Evolutionary conservation across 1,140 invertebrate species (phyloP).

Genomic region (Atta texana): DNA sequence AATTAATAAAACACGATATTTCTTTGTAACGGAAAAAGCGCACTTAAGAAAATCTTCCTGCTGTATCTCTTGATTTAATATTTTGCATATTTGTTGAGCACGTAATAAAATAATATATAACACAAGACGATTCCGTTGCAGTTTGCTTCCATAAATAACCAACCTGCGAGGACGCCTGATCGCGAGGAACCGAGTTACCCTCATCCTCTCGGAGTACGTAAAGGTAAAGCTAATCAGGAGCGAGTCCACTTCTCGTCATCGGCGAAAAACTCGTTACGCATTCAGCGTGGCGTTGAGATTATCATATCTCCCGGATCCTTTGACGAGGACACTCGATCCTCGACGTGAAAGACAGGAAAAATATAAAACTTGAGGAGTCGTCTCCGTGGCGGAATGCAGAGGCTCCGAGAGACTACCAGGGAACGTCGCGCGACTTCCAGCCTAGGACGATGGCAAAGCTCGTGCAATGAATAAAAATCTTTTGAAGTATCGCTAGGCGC

Average conservation of each 20-base stretch:
- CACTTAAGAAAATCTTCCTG: not conserved
- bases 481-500: constrained; percentile 86
- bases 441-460: constrained; percentile 75
- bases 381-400: constrained; percentile 58
- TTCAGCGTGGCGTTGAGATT: constrained; percentile 83
- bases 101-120: not conserved
- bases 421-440: constrained; percentile 68
- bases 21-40: not conserved
- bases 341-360: constrained; percentile 69
- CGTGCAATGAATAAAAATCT: constrained; percentile 86
- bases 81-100: not conserved
- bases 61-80: not conserved
- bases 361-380: constrained; percentile 79
- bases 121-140: not conserved
- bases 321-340: constrained; percentile 76
- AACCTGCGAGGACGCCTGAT: constrained; percentile 10
- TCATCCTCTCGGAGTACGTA: constrained; percentile 48
- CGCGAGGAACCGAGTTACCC: constrained; percentile 11
- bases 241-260: constrained; percentile 75
- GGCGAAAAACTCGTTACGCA: constrained; percentile 81
- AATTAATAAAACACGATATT: not conserved
- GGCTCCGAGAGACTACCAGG: constrained; percentile 47
- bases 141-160: constrained; percentile 4
- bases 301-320: constrained; percentile 84
- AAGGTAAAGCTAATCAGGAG: constrained; percentile 83